A percentile compares a stretch with the other conserved stretches of the same genome.
Conservation (phyloP, 2,888 invertebrate species). For the Octonoba sinensis region DNA sequence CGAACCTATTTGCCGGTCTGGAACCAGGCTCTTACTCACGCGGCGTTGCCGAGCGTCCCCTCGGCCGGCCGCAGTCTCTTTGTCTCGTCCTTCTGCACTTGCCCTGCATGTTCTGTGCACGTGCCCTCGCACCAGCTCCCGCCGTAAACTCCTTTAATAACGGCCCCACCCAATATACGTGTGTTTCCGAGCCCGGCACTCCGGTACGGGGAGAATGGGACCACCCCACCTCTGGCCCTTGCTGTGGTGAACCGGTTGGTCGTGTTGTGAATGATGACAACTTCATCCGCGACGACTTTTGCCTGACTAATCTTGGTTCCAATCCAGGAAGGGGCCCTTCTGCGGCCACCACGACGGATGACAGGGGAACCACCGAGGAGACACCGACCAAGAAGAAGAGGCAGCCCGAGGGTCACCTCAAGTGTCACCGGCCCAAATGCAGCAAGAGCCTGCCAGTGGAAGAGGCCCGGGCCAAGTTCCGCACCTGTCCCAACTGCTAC, state of each 20-base stretch:
- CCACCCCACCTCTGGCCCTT: conserved; percentile 27
- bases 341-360: conserved; percentile 2
- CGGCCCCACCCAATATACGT: conserved; percentile 23
- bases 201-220: conserved; percentile 11
- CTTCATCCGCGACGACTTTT: conserved; percentile 6
- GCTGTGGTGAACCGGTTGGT: conserved; percentile 35
- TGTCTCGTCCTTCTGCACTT: conserved; percentile 62
- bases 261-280: conserved; percentile 8
- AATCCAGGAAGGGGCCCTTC: conserved; percentile 50
- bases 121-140: conserved; percentile 56
- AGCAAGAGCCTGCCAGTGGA: conserved; percentile 79
- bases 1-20: conserved; percentile 54
- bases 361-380: conserved; percentile 11
- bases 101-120: conserved; percentile 64
- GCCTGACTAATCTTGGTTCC: conserved; percentile 55
- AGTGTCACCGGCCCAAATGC: conserved; percentile 87
- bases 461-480: conserved; percentile 86
- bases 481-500: conserved; percentile 95
- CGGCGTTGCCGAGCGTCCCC: conserved; percentile 32
- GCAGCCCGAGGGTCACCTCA: conserved; percentile 70
- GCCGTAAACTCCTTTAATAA: conserved; percentile 40
- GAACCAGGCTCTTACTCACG: conserved; percentile 49
- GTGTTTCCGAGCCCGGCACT: conserved; percentile 57
- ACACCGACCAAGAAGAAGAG: conserved; percentile 33
- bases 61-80: conserved; percentile 52